Evolutionary conservation across 2,888 invertebrate species (phyloP), one percentile per base, ranked within the genome.

Genomic region (Drosophila hamatofila): DNA sequence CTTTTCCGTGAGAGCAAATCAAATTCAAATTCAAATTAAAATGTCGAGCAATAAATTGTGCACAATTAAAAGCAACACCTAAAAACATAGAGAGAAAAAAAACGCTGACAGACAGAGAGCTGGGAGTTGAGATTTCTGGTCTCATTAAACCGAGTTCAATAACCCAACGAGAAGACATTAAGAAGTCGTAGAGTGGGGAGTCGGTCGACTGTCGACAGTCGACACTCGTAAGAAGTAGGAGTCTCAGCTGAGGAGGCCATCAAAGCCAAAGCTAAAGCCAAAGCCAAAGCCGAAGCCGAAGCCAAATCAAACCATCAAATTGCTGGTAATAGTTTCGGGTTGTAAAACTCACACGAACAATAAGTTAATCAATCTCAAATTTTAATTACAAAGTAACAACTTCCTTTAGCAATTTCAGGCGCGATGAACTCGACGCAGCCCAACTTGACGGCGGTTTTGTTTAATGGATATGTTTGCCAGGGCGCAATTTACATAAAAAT

Each of bases 261-360:
- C 52, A 56, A 79, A 69, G 39, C 39, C 16, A 16, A 0, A 30
- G 30, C 30, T 9, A 30, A 30, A 30, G 30, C 51, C n/a, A n/a
- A n/a, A n/a, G n/a, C n/a, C n/a, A n/a, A n/a, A 72, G 62, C 49
- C 71, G 85, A 85, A 89, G 46, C 51, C 33, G 37, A 41, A 72
- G 64, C 52, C 71, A 88, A 85, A 89, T 88, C 88, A 88, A 85
- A 89, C 82, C 88, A 87, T 89, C 86, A 89, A 89, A 88, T 85
- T 77, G 88, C 59, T 74, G 86, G 90, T 85, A 82, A 89, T 84
- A 88, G 86, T 88, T 89, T 80, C 72, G 83, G 75, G 89, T 57
- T 89, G 80, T 90, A 90, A 86, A 89, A 87, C 88, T 90, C 88
- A 89, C 90, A 90, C 90, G 89, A 90, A 89, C 89, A 90, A 87